These are phyloP conservation scores for Paratrypauchen microcephalus DNA, from an alignment of 2,797 vertebrate species.

Conservation along the genomic window DNA sequence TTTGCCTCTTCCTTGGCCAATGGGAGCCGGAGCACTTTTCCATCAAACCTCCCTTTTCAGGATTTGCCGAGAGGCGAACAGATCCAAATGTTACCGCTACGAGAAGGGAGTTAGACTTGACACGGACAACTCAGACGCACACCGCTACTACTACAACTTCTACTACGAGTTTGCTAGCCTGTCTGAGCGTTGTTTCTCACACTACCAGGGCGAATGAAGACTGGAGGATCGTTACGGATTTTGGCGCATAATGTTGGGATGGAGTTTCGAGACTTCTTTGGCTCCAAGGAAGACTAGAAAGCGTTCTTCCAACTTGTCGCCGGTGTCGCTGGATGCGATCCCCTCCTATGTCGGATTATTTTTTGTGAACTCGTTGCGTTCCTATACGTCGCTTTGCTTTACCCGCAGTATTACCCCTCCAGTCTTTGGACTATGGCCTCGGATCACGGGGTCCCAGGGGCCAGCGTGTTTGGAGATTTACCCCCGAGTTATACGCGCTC, in stretches of 20 bases:
- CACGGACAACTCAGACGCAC: slow-evolving; percentile 63
- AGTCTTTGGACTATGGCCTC: slow-evolving; percentile 84
- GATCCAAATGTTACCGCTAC: slow-evolving; percentile 84
- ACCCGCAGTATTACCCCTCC: slow-evolving; percentile 48
- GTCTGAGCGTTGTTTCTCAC: slow-evolving; percentile 70
- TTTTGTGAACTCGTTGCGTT: slow-evolving; percentile 66
- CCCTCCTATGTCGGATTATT: slow-evolving; percentile 78
- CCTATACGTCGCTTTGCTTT: slow-evolving; percentile 56
- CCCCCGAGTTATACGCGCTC: slow-evolving; percentile 82
- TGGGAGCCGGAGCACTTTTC: slow-evolving; percentile 86
- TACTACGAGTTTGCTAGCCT: slow-evolving; percentile 45
- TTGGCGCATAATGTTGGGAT: slow-evolving; percentile 87
- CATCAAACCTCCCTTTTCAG: slow-evolving; percentile 88
- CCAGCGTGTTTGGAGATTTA: slow-evolving; percentile 80
- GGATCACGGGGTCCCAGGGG: slow-evolving; percentile 80
- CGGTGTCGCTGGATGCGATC: slow-evolving; percentile 75
- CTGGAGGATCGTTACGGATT: slow-evolving; percentile 82
- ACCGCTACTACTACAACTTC: slow-evolving; percentile 56
- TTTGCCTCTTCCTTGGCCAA: slow-evolving; percentile 93
- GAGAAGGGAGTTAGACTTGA: slow-evolving; percentile 78
- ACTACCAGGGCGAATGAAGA: slow-evolving; percentile 83
- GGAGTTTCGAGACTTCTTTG: slow-evolving; percentile 82
- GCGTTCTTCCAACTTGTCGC: slow-evolving; percentile 59
- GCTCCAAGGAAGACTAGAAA: slow-evolving; percentile 80
- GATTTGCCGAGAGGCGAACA: slow-evolving; percentile 79